These are phyloP conservation scores for Malurus elegans DNA, from an alignment of 2,113 vertebrate species.

Conservation along the genomic window DNA sequence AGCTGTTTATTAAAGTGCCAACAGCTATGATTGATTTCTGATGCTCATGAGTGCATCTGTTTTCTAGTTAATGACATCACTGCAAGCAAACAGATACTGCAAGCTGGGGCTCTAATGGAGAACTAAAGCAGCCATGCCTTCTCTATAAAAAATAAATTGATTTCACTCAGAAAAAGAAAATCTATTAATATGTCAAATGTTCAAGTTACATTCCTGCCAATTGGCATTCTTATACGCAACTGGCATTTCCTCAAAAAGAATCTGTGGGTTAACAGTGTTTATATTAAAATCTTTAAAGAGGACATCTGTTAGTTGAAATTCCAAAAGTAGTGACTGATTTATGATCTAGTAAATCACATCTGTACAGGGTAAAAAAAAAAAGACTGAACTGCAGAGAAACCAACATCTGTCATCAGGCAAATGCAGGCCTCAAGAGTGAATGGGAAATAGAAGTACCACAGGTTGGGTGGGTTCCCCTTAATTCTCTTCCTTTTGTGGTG, in stretches of 20 bases:
- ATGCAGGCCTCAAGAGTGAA: accelerated
- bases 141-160: not conserved
- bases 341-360: conserved; percentile 49
- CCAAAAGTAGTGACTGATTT: conserved; percentile 54
- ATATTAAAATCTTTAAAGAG: conserved; percentile 37
- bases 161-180: not conserved
- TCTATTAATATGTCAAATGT: conserved; percentile 23
- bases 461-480: not conserved
- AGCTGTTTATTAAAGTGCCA: conserved; percentile 72
- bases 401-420: conserved; percentile 45
- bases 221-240: conserved; percentile 23
- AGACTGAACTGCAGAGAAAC: not conserved
- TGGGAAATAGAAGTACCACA: not conserved
- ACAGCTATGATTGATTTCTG: conserved; percentile 56
- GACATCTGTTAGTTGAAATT: conserved; percentile 63
- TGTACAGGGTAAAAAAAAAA: not conserved
- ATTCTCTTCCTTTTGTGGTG: not conserved
- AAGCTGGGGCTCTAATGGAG: not conserved
- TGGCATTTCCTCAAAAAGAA: conserved; percentile 36
- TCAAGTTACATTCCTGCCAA: not conserved
- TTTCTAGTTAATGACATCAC: conserved; percentile 19
- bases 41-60: conserved; percentile 42
- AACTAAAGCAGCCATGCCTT: not conserved
- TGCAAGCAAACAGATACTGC: not conserved
- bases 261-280: conserved; percentile 29